phyloP scores from a whole-genome alignment of 2,113 vertebrate species.

The Erpornis zantholeuca region DNA sequence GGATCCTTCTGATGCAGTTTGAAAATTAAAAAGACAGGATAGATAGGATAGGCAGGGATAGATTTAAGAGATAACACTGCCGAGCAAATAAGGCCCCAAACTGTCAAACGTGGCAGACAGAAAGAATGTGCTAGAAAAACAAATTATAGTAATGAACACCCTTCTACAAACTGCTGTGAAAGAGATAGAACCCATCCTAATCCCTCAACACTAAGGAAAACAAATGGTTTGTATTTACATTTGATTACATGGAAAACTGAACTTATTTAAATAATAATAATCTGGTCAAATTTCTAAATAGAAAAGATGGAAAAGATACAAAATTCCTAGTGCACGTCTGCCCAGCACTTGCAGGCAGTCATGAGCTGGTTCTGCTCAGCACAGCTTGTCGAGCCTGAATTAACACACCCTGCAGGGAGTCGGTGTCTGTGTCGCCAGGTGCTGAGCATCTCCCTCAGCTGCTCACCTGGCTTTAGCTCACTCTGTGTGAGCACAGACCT shows the following conservation, averaged over 20 bases:
- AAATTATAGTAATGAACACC: background rate
- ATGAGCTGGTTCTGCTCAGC: background rate
- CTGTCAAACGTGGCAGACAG: background rate
- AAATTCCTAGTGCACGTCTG: background rate
- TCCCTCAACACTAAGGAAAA: background rate
- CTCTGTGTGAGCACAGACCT: background rate
- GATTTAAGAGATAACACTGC: background rate
- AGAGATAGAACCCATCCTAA: background rate
- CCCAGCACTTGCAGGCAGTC: background rate
- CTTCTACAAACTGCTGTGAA: background rate
- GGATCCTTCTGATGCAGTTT: background rate
- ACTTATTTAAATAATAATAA: background rate
- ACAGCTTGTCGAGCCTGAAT: background rate
- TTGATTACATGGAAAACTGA: background rate
- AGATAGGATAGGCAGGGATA: background rate
- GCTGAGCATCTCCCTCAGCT: background rate
- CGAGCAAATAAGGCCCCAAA: background rate
- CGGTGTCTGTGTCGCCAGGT: rapidly evolving
- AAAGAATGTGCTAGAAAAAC: constrained; percentile 14
- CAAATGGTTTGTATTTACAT: background rate
- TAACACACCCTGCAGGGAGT: background rate
- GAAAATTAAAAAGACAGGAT: background rate
- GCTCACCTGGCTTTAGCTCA: background rate
- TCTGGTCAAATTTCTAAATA: background rate
- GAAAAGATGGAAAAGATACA: background rate